Percentiles rank a stretch among this genome's conserved stretches.
These are phyloP conservation scores for Phoxinus phoxinus DNA, from an alignment of 2,113 vertebrate species.

Conservation along the genomic window DNA sequence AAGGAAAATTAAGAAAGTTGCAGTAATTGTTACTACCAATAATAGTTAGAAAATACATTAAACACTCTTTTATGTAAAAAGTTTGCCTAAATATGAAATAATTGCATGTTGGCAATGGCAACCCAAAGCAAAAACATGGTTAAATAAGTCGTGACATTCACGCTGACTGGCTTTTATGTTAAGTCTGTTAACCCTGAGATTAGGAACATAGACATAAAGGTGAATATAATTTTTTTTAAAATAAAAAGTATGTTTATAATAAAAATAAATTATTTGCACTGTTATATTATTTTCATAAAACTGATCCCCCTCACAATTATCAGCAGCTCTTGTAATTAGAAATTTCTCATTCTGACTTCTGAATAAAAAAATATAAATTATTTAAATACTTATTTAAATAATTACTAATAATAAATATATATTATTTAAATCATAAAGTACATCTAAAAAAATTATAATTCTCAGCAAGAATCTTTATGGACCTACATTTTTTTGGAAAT, in stretches of 20 bases:
- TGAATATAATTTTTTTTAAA: not conserved
- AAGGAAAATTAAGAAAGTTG: too few species aligned
- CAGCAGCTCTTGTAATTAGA: not conserved
- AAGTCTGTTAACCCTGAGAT: not conserved
- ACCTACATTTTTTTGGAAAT: not conserved
- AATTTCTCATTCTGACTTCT: not conserved
- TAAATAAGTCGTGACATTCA: not conserved
- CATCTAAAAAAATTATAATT: not conserved
- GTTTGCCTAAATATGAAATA: not conserved
- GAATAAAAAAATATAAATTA: not conserved
- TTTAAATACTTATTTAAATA: constrained; percentile 3
- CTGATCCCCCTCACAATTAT: not conserved
- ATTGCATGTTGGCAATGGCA: not conserved
- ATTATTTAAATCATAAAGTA: not conserved
- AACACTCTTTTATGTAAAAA: not conserved
- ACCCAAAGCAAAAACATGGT: not conserved
- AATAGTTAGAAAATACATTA: not conserved
- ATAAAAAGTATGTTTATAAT: too few species aligned
- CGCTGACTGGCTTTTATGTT: not conserved
- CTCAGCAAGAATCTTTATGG: not conserved
- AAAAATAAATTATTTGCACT: not conserved
- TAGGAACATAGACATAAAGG: not conserved
- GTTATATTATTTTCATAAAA: not conserved
- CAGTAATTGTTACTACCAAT: not conserved
- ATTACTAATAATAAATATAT: not conserved